phyloP scores from a whole-genome alignment of 1,140 invertebrate genomes.

The Drosophila subpulchrella region DNA sequence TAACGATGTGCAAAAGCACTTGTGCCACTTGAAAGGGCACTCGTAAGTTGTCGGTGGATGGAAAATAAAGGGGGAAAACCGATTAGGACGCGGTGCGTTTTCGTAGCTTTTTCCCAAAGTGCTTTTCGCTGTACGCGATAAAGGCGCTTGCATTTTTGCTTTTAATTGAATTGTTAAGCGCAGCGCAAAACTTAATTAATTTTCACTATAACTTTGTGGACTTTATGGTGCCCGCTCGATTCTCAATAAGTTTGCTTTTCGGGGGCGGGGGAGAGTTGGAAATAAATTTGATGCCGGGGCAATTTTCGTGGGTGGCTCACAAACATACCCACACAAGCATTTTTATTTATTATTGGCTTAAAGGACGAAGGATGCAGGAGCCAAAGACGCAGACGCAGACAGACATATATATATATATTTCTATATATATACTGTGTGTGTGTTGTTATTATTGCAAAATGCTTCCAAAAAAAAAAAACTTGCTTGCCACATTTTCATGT shows the following conservation, averaged over 20 bases:
- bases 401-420: conserved; percentile 28
- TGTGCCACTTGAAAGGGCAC: conserved; percentile 76
- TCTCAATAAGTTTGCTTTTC: conserved; percentile 62
- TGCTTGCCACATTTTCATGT: conserved; percentile 59
- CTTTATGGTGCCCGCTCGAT: conserved; percentile 59
- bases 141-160: conserved; percentile 57
- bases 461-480: conserved; percentile 19
- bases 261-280: conserved; percentile 7
- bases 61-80: conserved; percentile 3
- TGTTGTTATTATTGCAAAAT: conserved; percentile 74
- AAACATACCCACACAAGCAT: conserved; percentile 50
- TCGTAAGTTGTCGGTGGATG: conserved; percentile 22
- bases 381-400: conserved; percentile 47
- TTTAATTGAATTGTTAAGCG: conserved; percentile 84
- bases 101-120: conserved; percentile 59
- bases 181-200: conserved; percentile 82
- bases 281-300: conserved; percentile 72
- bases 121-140: conserved; percentile 79
- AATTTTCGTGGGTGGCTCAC: conserved; percentile 67
- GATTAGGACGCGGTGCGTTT: conserved; percentile 33
- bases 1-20: conserved; percentile 84
- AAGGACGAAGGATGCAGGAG: conserved; percentile 70
- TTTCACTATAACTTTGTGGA: conserved; percentile 78
- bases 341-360: conserved; percentile 84
- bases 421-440: conserved; percentile 19